Percentiles rank a stretch among this genome's conserved stretches.
Evolutionary conservation across 2,113 vertebrate species (phyloP).

Genomic region (Himantopus leucocephalus): DNA sequence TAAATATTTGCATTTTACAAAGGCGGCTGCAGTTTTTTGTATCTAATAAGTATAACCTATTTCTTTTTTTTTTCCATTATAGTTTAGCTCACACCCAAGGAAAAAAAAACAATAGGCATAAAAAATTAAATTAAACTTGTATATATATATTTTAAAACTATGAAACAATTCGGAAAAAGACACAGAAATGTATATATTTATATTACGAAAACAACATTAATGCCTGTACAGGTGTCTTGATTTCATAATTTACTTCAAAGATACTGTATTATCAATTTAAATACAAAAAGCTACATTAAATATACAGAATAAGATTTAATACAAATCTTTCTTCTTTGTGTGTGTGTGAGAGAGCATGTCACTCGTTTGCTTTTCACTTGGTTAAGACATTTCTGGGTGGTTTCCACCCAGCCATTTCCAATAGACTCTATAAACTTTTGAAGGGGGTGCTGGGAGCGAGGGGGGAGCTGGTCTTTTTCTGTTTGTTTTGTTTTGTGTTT

Average conservation of each 20-base stretch:
- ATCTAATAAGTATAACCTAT: constrained; percentile 66
- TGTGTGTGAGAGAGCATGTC: constrained; percentile 8
- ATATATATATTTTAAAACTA: constrained; percentile 78
- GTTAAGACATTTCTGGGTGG: constrained; percentile 87
- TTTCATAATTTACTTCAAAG: constrained; percentile 99
- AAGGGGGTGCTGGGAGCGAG: constrained; percentile 61
- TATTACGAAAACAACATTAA: constrained; percentile 87
- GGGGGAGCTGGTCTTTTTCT: constrained; percentile 66
- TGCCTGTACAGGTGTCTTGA: constrained; percentile 89
- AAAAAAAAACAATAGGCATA: constrained; percentile 75
- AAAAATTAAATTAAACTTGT: constrained; percentile 82
- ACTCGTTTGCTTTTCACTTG: constrained; percentile 77
- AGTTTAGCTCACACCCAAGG: constrained; percentile 69
- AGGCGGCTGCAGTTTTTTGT: constrained; percentile 66
- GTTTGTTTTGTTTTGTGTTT: constrained; percentile 55
- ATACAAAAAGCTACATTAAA: constrained; percentile 99
- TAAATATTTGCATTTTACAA: constrained; percentile 78
- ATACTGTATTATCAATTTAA: constrained; percentile 99
- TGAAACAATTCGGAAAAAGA: constrained; percentile 81
- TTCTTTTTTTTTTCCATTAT: constrained; percentile 47
- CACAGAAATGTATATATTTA: constrained; percentile 84
- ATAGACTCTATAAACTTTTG: constrained; percentile 90
- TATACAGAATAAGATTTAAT: constrained; percentile 99
- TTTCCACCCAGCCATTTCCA: constrained; percentile 84
- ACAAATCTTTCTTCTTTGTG: constrained; percentile 87